Base-by-base conservation (phyloP, 2,888 invertebrate species). In the Cephus sareptanus region DNA sequence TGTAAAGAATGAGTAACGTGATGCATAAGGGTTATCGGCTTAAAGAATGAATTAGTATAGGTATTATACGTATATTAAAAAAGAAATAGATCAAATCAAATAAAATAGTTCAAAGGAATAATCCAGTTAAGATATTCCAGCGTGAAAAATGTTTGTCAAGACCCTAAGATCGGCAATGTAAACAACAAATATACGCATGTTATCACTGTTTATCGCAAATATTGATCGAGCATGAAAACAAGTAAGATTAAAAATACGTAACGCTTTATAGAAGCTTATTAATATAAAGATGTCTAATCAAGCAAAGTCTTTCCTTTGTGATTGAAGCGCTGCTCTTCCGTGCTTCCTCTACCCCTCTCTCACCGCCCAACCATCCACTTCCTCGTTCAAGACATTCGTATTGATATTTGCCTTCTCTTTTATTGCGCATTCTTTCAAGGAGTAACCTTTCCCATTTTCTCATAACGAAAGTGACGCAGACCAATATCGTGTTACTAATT, bases 351-450 rank as follows among this genome's bases (percentile, higher is more conserved):
- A 56, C 56, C 23, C 56, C 56, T 56, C 23, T 6, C 15, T 23
- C 56, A 9, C 23, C 1, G 15, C 23, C 6, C 15, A 23, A 23
- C 15, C 15, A 31, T 15, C 76, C 77, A n/a, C 73, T 74, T 30
- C n/a, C 70, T 34, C 73, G 37, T 71, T 35, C 69, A 35, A 35
- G 40, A 69, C 40, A 74, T 79, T 78, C 82, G 78, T 85, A 86
- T 85, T 86, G 87, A 86, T 85, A 82, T 87, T 87, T 86, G 79
- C 81, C 77, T 83, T 85, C 82, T 84, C 82, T 84, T 84, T 87
- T 86, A 86, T 85, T 86, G 81, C 84, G 33, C 73, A 70, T 74
- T 74, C 76, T 71, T 78, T 69, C 73, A 75, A 73, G 15, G 31
- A 33, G 71, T 71, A 71, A 15, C 74, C 74, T n/a, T 74, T 74